Base-by-base conservation (phyloP, 2,113 vertebrate genomes). In the Pseudolaguvia tuberculata region DNA sequence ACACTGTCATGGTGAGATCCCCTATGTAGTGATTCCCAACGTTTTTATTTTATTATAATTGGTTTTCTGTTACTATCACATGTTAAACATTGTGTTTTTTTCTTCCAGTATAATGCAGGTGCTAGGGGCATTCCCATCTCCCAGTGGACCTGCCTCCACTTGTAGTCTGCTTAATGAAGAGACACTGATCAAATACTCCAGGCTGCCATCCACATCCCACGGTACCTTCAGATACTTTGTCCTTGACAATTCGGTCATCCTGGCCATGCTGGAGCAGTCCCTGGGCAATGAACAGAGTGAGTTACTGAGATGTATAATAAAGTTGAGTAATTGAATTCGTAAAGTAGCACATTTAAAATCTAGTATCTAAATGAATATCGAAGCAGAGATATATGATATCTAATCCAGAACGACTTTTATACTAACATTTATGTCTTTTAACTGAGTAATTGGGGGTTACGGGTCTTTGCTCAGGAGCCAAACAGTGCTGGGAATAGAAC, bases 171-270 rank as follows among this genome's bases (percentile, higher is more conserved):
- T 94, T 77, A 94, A 91, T 75, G 93, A 96, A 82, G 92, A 91
- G 47, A 91, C 92, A 0, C 84, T 96, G 79, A 93, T 94, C 86
- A 92, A 91, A 55, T 93, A 89, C 53, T 93, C 91, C 53, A 78
- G 90, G 12, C 83, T 93, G 55, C 91, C 91, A 42, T 93, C 93
- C 70, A 87, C 90, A 76, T 92, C 89, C 79, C 92, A 88, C 77
- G 89, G 90, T 75, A 92, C 91, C 80, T 95, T 96, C 87, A 89
- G 93, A 50, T 98, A 97, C 85, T 97, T 96, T 31, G 93, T 96
- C 75, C 76, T 97, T 88, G 94, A 96, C 77, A 93, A 93, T 74
- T 96, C 93, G 1, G 94, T 95, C 79, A 93, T 98, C 77, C 86
- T 97, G 70, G 93, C 93, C 6, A 92, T 96, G 90, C 69, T 95